Conservation (phyloP, 2,797 vertebrate species). For the Micromesistius poutassou region DNA sequence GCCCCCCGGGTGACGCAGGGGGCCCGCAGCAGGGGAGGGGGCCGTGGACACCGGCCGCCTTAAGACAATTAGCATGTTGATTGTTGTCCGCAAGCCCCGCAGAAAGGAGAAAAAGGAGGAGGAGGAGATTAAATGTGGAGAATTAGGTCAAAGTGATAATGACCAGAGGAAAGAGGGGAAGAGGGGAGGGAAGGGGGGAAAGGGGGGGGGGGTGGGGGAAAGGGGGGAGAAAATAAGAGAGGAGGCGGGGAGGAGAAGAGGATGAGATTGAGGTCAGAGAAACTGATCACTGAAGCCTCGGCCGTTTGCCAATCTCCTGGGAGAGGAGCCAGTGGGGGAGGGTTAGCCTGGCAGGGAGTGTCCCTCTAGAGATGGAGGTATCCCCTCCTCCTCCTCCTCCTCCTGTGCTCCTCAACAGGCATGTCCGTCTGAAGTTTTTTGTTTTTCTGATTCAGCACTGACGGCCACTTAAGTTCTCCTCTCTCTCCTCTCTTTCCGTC, state of each 20-base stretch:
- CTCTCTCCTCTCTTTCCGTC: not conserved
- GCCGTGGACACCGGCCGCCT: conserved; percentile 68
- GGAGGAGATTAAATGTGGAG: conserved; percentile 71
- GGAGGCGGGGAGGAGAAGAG: conserved; percentile 22
- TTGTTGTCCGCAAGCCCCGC: conserved; percentile 53
- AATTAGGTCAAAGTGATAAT: conserved; percentile 77
- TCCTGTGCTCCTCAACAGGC: not conserved
- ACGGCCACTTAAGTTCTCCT: not conserved
- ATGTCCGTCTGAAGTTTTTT: not conserved
- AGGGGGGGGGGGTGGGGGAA: conserved; percentile 32
- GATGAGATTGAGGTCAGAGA: conserved; percentile 68
- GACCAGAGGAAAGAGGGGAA: conserved; percentile 36
- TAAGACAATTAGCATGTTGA: conserved; percentile 73
- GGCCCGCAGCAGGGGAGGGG: conserved; percentile 32
- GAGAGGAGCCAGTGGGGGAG: too few species aligned
- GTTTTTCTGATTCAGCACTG: not conserved
- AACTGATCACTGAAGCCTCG: conserved; percentile 49
- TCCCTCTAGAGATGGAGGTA: not conserved
- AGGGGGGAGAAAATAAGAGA: conserved; percentile 21
- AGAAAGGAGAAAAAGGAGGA: conserved; percentile 52
- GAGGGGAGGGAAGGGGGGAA: conserved; percentile 24
- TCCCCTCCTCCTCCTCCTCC: not conserved
- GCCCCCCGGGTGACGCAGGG: conserved; percentile 43
- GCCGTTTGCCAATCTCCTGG: conserved; percentile 14
- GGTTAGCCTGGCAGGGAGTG: not conserved